Base-by-base conservation (phyloP, 2,113 vertebrate genomes). In the Ophiodon elongatus region DNA sequence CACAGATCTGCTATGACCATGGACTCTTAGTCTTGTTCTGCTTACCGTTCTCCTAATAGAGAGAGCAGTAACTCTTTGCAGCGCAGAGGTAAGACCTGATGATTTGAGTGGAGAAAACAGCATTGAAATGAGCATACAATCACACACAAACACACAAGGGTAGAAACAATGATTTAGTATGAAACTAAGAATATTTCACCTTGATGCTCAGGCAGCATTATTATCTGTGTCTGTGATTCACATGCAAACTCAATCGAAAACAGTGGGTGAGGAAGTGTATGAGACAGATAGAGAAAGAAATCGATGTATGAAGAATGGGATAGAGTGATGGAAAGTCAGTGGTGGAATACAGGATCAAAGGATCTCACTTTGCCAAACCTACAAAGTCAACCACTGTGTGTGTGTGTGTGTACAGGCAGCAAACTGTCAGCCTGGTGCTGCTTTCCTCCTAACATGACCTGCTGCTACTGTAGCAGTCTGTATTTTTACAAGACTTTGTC, bases 271-370 rank as follows among this genome's bases (percentile, higher is more conserved):
- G 47, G 52, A 63, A 60, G 79, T 73, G 33, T 4, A 4, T 15
- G 74, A 76, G 68, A 64, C 17, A 3, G 50, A 81, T 37, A 52
- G n/a, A 8, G 43, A 76, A 45, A 52, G 33, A 70, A 35, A 56
- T n/a, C 37, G 8, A 10, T 19, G 8, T 27, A 82, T 66, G 62
- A 73, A 65, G 83, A 83, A 63, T 73, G 77, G 39, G 37, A 29
- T 2, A 31, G 37, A 81, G 73, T 23, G 47, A 72, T 69, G 39
- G 59, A 52, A 71, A 73, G 69, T 74, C 73, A 85, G 67, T 56
- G 76, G 82, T 74, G 69, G 75, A 85, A 89, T 71, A 84, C 70
- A 81, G 76, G 78, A 89, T 90, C 83, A 91, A 79, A 85, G 82
- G 77, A 89, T 84, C 77, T 72, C 79, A 83, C 74, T 76, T 59